Base-by-base conservation (phyloP, 2,888 invertebrate species). In the Scelioninae gen. 2 region DNA sequence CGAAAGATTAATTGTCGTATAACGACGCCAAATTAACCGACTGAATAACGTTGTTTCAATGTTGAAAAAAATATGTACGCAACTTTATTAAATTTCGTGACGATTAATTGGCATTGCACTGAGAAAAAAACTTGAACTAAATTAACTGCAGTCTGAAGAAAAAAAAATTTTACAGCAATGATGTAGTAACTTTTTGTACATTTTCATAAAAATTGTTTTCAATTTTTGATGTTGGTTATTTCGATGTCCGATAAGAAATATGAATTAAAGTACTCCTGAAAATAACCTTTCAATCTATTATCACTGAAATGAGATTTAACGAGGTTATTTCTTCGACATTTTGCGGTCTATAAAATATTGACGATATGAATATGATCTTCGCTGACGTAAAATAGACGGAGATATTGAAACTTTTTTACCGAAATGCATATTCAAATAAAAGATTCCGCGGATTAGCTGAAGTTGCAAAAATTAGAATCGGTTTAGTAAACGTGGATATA, bases 1-100 rank as follows among this genome's bases (percentile, higher is more conserved):
- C 43, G 15, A 41, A 43, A 31, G 57, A 43, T 43, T 57, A 57
- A 57, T 57, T 55, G 28, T 16, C 10, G 9, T 41, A 41, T 10
- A 18, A 41, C 2, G 41, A 15, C 13, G 22, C 15, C 2, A 22
- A 37, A 52, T 6, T 31, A 31, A 7, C 9, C 31, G 10, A 9
- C 2, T 35, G 2, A 31, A 31, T 31, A 31, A 31, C 22, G 5
- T 22, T n/a, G n/a, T n/a, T n/a, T n/a, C n/a, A n/a, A n/a, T n/a
- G n/a, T n/a, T n/a, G n/a, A n/a, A n/a, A n/a, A n/a, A n/a, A n/a
- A n/a, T n/a, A n/a, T n/a, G n/a, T n/a, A n/a, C n/a, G n/a, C n/a
- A n/a, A n/a, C n/a, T n/a, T n/a, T n/a, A n/a, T n/a, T n/a, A n/a
- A n/a, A n/a, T n/a, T n/a, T n/a, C n/a, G n/a, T n/a, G n/a, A n/a